phyloP scores from a whole-genome alignment of 2,888 invertebrate genomes.

The Drosophila mettleri region DNA sequence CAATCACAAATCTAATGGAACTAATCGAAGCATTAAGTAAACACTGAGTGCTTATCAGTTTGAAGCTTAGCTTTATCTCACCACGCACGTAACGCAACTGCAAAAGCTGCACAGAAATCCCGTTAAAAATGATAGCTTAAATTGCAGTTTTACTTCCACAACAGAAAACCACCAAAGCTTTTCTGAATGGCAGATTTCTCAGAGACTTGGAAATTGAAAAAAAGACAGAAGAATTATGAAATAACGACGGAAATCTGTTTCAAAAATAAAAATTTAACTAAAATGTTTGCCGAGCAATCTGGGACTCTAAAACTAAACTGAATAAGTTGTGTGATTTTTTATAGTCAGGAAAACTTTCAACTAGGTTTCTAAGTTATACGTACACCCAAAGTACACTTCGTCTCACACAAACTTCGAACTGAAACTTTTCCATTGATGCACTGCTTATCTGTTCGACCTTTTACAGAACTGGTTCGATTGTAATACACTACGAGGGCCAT shows the following conservation, averaged over 20 bases:
- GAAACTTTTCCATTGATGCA: slow-evolving; percentile 41
- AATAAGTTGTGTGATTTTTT: no score
- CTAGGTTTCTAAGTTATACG: no score
- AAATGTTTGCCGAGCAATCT: not conserved
- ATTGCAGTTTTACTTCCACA: no score
- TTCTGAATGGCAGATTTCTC: not conserved
- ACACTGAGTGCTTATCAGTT: slow-evolving; percentile 34
- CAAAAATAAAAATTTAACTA: not conserved
- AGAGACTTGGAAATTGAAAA: not conserved
- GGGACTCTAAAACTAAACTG: not conserved
- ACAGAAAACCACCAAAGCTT: not conserved
- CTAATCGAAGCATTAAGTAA: slow-evolving; percentile 33
- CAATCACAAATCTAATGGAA: slow-evolving; percentile 17
- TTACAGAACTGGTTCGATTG: slow-evolving; percentile 65
- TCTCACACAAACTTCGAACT: not conserved
- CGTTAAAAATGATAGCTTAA: not conserved
- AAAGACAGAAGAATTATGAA: no score
- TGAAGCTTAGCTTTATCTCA: slow-evolving; percentile 29
- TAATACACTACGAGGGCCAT: slow-evolving; percentile 47
- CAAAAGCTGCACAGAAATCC: not conserved
- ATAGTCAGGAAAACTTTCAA: no score
- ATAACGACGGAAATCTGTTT: no score
- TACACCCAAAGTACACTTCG: not conserved
- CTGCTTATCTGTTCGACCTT: slow-evolving; percentile 39
- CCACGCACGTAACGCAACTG: slow-evolving; percentile 2